Conservation (phyloP, 2,888 invertebrate genomes). For the Cepaea hortensis region DNA sequence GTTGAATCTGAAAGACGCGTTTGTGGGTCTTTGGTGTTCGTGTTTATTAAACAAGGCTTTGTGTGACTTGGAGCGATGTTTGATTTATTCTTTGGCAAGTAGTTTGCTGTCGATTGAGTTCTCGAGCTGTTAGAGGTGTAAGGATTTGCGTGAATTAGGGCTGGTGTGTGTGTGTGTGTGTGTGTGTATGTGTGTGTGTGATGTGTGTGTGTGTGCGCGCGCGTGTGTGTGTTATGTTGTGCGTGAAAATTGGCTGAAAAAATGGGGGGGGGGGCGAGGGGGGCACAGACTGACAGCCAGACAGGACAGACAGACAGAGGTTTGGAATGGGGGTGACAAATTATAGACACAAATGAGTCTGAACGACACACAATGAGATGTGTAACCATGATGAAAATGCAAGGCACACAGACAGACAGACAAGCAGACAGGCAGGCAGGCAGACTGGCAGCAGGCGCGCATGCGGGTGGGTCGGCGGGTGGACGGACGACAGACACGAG, state of each 20-base stretch:
- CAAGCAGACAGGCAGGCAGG: too few species aligned
- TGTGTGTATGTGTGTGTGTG: constrained; percentile 26
- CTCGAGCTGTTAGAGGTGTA: not conserved
- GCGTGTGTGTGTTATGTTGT: constrained; percentile 10
- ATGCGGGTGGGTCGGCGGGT: too few species aligned
- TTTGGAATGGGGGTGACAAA: too few species aligned
- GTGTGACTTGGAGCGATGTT: not conserved
- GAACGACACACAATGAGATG: too few species aligned
- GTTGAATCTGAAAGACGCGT: constrained; percentile 5
- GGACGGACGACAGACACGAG: too few species aligned
- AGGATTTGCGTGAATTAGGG: not conserved
- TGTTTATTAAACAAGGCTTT: constrained; percentile 25
- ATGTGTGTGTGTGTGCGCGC: not conserved
- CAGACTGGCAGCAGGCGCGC: too few species aligned
- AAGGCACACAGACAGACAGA: too few species aligned
- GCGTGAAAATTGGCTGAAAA: not conserved
- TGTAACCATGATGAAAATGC: too few species aligned
- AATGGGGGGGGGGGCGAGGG: too few species aligned
- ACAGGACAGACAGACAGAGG: too few species aligned
- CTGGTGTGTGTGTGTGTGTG: not conserved
- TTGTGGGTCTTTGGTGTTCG: not conserved
- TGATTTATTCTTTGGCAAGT: constrained; percentile 5
- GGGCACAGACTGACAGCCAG: too few species aligned
- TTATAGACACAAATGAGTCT: too few species aligned
- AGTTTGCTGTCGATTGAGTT: not conserved